Evolutionary conservation across 1,140 invertebrate genomes (phyloP), one percentile per base, ranked within the genome.

Genomic region (Neodiprion lecontei): DNA sequence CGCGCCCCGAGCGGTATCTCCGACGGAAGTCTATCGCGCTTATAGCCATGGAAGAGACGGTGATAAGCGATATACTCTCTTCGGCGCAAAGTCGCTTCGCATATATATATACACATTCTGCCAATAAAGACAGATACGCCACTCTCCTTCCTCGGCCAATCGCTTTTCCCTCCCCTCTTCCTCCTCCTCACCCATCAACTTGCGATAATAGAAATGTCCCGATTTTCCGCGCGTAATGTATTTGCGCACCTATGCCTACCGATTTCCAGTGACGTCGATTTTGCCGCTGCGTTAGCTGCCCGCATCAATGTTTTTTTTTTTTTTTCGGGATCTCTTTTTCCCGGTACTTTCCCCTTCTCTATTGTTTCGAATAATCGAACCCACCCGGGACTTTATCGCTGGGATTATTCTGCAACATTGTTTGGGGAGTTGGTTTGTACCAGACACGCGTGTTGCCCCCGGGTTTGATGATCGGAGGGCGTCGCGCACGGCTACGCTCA

Each of bases 331-430:
- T 23, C 73, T 70, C 68, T 40, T 61, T 49, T 48, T 48, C 47
- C 69, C 7, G 61, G 47, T 61, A 65, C 69, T 67, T 68, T 72
- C 48, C 69, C 69, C 2, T n/a, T 61, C n/a, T n/a, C n/a, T n/a
- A 11, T 61, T 61, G 53, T 61, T 61, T 61, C 53, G 11, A n/a
- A 61, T n/a, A n/a, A 61, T 61, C 53, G 53, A 61, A 61, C 53
- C 8, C 53, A 61, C 53, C 53, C 53, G n/a, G 53, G 53, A 61
- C n/a, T 61, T 61, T n/a, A 61, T 61, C 53, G 53, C n/a, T n/a
- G 53, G 53, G 11, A 61, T 11, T 61, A 61, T 12, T 61, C 53
- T 61, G 53, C 53, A 61, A 61, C n/a, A 61, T 11, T 61, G 53
- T 61, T 61, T 61, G 53, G 53, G 53, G 53, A 61, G 11, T 61